Evolutionary conservation across 2,113 vertebrate genomes (phyloP), one percentile per base, ranked within the genome.

Genomic region (Piliocolobus tephrosceles): DNA sequence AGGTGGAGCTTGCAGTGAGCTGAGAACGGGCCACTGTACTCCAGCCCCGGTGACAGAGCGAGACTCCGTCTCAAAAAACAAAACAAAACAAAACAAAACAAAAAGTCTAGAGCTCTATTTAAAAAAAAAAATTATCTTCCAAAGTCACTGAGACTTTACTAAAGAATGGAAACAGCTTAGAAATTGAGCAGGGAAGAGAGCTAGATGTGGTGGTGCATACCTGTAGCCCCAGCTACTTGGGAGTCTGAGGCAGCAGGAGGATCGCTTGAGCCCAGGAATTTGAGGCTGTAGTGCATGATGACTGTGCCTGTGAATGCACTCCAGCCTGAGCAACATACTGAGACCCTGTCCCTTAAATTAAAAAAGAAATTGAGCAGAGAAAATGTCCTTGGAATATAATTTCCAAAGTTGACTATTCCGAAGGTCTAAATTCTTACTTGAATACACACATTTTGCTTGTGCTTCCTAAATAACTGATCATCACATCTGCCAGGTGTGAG

Each of bases 181-280:
- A 96, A 93, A 73, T 38, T 86, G 91, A 95, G 3, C 45, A 79
- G n/a, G 88, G 73, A 75, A 75, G 12, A 75, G 40, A 75, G 73
- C 43, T 38, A 32, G 73, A 14, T 8, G 14, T 16, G 14, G 14
- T 76, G 43, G 73, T 8, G 14, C 3, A 12, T 14, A 45, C 3
- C 43, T 47, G 38, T 17, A 76, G 73, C 14, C 43, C 73, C 25
- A 47, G 43, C 43, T 47, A 7, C 14, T 16, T 14, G 8, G 43
- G 43, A 76, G 20, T n/a, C 70, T 73, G 70, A 40, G 20, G 38
- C 22, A 18, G 17, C 27, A 47, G 73, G 73, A 47, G 43, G 43
- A 47, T 76, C 43, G 0, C 27, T 17, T 9, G 73, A 47, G 43
- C 14, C 75, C 25, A 47, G 43, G 73, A 47, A 25, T 45, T 47